A percentile compares a stretch with the other conserved stretches of the same genome.
Evolutionary conservation across 1,140 invertebrate species (phyloP).

Genomic region (Marisa cornuarietis): DNA sequence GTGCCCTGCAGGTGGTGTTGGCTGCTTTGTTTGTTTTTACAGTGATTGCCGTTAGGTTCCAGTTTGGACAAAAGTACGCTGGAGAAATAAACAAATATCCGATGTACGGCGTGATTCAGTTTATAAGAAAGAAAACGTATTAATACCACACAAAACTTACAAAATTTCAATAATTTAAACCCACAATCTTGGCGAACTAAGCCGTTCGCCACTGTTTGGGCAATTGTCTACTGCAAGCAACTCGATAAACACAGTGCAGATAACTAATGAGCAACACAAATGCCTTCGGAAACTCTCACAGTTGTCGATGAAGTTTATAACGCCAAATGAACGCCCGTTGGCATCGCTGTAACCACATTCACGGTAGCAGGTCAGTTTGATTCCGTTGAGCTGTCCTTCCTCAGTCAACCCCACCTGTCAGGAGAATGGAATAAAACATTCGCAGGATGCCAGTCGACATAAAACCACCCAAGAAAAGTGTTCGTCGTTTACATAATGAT

Average conservation of each 20-base stretch:
- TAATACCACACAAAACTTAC: too few species aligned
- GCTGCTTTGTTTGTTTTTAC: conserved; percentile 45
- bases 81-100: background rate
- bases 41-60: conserved; percentile 43
- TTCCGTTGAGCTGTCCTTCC: conserved; percentile 41
- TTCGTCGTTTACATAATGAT: too few species aligned
- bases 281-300: conserved; percentile 15
- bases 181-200: too few species aligned
- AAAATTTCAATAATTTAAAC: too few species aligned
- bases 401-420: conserved; percentile 38
- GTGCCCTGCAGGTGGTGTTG: conserved; percentile 43
- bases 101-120: background rate
- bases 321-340: conserved; percentile 16
- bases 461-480: too few species aligned
- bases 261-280: too few species aligned
- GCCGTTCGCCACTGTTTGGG: too few species aligned
- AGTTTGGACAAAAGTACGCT: conserved; percentile 55
- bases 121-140: background rate
- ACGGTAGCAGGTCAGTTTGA: conserved; percentile 46
- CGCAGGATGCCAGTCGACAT: too few species aligned
- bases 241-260: too few species aligned
- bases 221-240: too few species aligned
- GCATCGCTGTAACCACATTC: conserved; percentile 43
- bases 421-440: background rate
- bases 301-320: conserved; percentile 28